phyloP scores from a whole-genome alignment of 2,113 vertebrate species.

The Gnathonemus longibarbis region DNA sequence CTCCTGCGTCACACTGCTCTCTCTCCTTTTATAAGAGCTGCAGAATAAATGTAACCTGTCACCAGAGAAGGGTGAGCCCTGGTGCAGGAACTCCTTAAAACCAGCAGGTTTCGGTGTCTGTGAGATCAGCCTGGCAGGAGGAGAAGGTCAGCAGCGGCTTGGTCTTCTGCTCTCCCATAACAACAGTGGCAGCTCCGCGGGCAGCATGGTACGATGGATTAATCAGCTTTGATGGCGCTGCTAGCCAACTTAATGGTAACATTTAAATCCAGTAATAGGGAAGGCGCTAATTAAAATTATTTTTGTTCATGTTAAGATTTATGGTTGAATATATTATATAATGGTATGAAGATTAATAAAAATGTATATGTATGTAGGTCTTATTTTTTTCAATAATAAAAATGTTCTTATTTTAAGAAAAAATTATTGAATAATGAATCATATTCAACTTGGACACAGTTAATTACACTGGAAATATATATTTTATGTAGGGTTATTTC shows the following conservation, averaged over 20 bases:
- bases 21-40: slow-evolving; percentile 44
- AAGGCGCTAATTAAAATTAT: not conserved
- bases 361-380: not conserved
- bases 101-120: slow-evolving; percentile 9
- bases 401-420: not conserved
- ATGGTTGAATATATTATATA: slow-evolving; percentile 5
- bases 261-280: not conserved
- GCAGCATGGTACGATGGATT: not conserved
- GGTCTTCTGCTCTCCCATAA: not conserved
- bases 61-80: slow-evolving; percentile 45
- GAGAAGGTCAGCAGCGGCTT: not conserved
- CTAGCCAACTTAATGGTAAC: not conserved
- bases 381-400: not conserved
- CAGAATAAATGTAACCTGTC: slow-evolving; percentile 47
- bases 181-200: not conserved
- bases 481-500: not conserved
- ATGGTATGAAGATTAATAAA: not conserved
- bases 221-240: not conserved
- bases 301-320: not conserved
- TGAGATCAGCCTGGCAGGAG: not conserved
- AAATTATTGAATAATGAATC: not conserved
- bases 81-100: slow-evolving; percentile 42
- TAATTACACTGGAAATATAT: not conserved
- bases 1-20: slow-evolving; percentile 29
- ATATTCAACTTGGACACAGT: not conserved